Conservation (phyloP, 2,888 invertebrate species). For the Mythimna pallens region DNA sequence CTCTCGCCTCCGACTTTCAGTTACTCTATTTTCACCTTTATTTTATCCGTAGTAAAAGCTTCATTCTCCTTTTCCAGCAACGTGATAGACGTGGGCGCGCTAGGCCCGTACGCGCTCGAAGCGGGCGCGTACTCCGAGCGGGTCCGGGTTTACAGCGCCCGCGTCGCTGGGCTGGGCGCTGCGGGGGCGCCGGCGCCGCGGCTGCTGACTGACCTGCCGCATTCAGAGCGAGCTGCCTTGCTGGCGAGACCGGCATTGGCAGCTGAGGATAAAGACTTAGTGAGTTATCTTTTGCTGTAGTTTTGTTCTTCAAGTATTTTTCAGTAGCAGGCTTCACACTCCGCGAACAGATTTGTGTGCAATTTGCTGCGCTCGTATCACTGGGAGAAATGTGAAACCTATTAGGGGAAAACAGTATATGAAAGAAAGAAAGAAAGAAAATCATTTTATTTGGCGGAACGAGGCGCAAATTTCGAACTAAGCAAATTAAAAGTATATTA, state of each 20-base stretch:
- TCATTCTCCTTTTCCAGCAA: conserved; percentile 90
- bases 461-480: too few species aligned
- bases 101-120: conserved; percentile 96
- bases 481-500: too few species aligned
- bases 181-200: conserved; percentile 84
- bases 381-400: too few species aligned
- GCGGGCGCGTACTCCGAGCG: conserved; percentile 97
- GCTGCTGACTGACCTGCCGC: conserved; percentile 93
- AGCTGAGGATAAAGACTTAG: conserved; percentile 92
- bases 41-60: neutral
- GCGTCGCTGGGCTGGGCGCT: conserved; percentile 78
- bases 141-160: conserved; percentile 92
- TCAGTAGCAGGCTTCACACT: too few species aligned
- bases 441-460: too few species aligned
- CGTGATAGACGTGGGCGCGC: conserved; percentile 98
- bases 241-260: conserved; percentile 91
- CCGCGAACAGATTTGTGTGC: too few species aligned
- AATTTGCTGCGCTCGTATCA: too few species aligned
- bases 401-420: too few species aligned
- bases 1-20: neutral
- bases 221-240: conserved; percentile 91
- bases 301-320: too few species aligned
- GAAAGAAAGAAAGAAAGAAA: too few species aligned
- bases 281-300: conserved; percentile 80
- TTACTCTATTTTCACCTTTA: neutral